Percentiles rank a stretch among this genome's conserved stretches.
These are phyloP conservation scores for Empidonax alnorum DNA, from an alignment of 2,113 vertebrate genomes.

Conservation along the genomic window DNA sequence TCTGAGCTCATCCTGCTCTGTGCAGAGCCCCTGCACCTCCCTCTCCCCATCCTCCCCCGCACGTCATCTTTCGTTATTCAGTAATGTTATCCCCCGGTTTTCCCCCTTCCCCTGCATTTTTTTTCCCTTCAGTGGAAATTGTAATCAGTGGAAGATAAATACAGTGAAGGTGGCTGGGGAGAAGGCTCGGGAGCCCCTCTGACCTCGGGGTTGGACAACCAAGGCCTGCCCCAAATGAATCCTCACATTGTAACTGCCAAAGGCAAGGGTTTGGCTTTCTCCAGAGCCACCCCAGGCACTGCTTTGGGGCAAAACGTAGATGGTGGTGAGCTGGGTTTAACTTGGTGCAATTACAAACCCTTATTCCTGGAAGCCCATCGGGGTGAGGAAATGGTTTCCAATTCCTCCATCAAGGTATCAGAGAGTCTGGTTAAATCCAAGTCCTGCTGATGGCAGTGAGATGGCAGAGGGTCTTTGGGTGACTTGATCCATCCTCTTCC, in stretches of 20 bases:
- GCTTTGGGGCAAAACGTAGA: neutral
- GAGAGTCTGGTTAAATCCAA: neutral
- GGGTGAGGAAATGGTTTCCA: neutral
- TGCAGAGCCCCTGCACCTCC: fast-evolving
- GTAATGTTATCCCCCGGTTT: neutral
- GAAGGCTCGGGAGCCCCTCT: neutral
- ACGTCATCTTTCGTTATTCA: neutral
- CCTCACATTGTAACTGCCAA: neutral
- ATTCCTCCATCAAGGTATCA: neutral
- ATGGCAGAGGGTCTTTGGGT: neutral
- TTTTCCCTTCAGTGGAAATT: constrained; percentile 6
- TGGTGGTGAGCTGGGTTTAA: neutral
- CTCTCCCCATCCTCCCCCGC: neutral
- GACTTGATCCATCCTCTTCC: neutral
- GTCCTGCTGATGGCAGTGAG: fast-evolving
- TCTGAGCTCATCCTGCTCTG: neutral
- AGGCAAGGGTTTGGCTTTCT: neutral
- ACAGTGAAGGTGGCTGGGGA: neutral
- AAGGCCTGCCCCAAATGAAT: neutral
- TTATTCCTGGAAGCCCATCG: neutral
- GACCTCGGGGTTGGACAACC: neutral
- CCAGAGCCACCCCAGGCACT: neutral
- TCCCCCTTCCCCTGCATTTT: neutral
- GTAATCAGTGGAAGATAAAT: constrained; percentile 60
- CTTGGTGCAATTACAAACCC: neutral